Evolutionary conservation across 2,113 vertebrate genomes (phyloP).

Genomic region (Dicrurus megarhynchus): DNA sequence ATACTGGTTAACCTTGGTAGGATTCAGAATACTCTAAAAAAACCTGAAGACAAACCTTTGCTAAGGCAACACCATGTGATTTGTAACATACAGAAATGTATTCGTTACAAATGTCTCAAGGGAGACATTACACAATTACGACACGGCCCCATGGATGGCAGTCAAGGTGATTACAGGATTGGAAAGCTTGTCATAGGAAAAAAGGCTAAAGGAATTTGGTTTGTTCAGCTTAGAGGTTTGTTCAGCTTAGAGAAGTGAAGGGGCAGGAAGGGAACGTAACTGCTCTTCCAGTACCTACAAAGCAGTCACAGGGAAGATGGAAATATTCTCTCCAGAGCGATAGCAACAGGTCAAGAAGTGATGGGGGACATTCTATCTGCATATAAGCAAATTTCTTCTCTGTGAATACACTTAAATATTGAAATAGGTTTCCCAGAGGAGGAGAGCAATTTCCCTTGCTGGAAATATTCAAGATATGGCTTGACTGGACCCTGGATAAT

Average conservation of each 20-base stretch:
- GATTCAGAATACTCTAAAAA: background rate
- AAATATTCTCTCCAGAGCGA: background rate
- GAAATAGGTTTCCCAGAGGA: background rate
- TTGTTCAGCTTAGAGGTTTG: background rate
- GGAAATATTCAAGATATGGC: background rate
- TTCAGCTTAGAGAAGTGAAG: background rate
- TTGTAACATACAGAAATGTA: background rate
- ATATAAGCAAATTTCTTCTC: background rate
- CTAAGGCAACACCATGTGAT: background rate
- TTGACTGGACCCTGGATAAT: background rate
- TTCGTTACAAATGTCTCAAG: background rate
- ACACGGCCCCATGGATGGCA: background rate
- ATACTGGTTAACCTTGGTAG: constrained; percentile 19
- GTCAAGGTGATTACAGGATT: background rate
- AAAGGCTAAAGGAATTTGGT: background rate
- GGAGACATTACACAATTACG: background rate
- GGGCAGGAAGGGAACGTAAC: background rate
- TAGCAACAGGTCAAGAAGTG: background rate
- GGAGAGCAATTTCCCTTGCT: background rate
- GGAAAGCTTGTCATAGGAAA: background rate
- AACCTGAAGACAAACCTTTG: background rate
- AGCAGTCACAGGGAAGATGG: background rate
- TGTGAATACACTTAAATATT: background rate
- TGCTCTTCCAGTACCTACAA: background rate
- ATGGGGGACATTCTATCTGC: background rate